A percentile compares a stretch with the other conserved stretches of the same genome.
phyloP scores from a whole-genome alignment of 2,797 vertebrate genomes.

The Picus viridis region DNA sequence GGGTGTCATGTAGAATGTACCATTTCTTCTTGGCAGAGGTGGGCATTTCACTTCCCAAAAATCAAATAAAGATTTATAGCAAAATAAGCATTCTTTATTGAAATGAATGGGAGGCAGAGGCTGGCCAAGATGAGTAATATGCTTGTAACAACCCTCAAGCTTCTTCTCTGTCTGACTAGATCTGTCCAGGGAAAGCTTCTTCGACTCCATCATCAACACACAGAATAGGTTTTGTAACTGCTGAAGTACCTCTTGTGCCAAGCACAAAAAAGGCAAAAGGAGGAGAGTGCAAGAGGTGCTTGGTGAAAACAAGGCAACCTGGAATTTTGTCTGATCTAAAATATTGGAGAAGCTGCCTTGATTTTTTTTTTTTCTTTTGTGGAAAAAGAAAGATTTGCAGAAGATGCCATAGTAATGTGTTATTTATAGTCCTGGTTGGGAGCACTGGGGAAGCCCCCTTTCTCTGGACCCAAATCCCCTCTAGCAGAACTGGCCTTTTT shows the following conservation, averaged over 20 bases:
- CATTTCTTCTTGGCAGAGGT: not conserved
- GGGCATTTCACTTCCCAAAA: not conserved
- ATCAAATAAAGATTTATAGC: conserved; percentile 19
- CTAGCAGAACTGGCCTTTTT: not conserved
- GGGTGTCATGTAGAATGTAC: not conserved
- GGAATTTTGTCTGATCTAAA: not conserved
- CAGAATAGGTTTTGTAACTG: not conserved
- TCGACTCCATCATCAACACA: not conserved
- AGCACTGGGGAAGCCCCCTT: not conserved
- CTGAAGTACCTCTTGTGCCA: not conserved
- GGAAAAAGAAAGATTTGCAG: not conserved
- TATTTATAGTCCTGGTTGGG: not conserved
- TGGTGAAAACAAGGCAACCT: not conserved
- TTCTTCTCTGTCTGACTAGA: conserved; percentile 14
- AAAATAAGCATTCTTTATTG: not conserved
- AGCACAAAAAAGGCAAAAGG: not conserved
- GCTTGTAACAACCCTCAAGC: not conserved
- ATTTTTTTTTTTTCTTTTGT: not conserved
- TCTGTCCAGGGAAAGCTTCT: not conserved
- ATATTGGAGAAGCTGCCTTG: not conserved
- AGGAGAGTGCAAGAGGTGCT: not conserved
- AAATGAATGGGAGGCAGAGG: not conserved
- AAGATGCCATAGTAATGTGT: not conserved
- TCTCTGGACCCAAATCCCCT: not conserved
- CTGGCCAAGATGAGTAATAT: not conserved